phyloP scores from a whole-genome alignment of 2,797 vertebrate species.

The Rhinella marina region DNA sequence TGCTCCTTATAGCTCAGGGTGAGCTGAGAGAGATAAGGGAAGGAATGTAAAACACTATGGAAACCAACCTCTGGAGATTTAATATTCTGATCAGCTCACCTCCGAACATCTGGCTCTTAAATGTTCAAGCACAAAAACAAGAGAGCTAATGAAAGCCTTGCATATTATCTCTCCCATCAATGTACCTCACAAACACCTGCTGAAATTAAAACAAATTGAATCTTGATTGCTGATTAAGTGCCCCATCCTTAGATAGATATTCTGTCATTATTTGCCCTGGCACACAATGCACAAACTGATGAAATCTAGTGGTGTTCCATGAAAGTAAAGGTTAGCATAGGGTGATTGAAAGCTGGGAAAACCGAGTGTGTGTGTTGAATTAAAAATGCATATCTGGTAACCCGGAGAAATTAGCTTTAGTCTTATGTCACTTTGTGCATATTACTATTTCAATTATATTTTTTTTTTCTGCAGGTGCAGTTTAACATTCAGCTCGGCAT shows the following conservation, averaged over 20 bases:
- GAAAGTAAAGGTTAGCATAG: slow-evolving; percentile 79
- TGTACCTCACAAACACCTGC: slow-evolving; percentile 87
- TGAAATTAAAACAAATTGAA: slow-evolving; percentile 90
- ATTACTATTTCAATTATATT: slow-evolving; percentile 49
- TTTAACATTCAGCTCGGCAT: slow-evolving; percentile 36
- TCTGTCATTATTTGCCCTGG: slow-evolving; percentile 86
- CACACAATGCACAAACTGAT: slow-evolving; percentile 81
- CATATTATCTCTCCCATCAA: slow-evolving; percentile 87
- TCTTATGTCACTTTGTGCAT: slow-evolving; percentile 51
- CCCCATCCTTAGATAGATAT: slow-evolving; percentile 87
- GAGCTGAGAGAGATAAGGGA: slow-evolving; percentile 81
- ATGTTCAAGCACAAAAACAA: slow-evolving; percentile 87
- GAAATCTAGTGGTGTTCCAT: slow-evolving; percentile 75
- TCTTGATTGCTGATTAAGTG: slow-evolving; percentile 92
- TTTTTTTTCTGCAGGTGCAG: slow-evolving; percentile 49
- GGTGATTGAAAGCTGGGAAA: slow-evolving; percentile 72
- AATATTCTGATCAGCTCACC: slow-evolving; percentile 92
- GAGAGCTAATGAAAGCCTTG: slow-evolving; percentile 88
- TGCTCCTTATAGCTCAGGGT: slow-evolving; percentile 81
- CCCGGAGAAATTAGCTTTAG: slow-evolving; percentile 65
- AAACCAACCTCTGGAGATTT: slow-evolving; percentile 90
- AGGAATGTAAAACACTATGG: slow-evolving; percentile 88
- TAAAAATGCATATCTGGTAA: slow-evolving; percentile 75
- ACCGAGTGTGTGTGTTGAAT: slow-evolving; percentile 70
- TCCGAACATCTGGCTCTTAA: slow-evolving; percentile 94